These are phyloP conservation scores for Drosophila greeni DNA, from an alignment of 2,888 invertebrate genomes.

Conservation along the genomic window DNA sequence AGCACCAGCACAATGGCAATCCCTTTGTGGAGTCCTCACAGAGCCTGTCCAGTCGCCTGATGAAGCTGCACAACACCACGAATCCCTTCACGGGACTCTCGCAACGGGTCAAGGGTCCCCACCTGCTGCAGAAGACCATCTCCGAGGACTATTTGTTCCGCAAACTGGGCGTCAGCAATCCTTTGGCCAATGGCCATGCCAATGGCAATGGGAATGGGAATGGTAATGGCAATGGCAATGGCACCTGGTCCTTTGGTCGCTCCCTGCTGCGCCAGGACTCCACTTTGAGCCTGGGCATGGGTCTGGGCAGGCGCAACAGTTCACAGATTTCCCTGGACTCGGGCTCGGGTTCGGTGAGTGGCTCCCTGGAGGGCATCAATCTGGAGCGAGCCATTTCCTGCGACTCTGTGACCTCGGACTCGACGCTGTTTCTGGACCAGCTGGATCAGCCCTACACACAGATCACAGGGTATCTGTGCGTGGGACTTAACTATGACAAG, in stretches of 20 bases:
- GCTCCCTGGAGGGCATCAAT: conserved; percentile 75
- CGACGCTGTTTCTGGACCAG: conserved; percentile 85
- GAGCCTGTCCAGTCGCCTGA: conserved; percentile 64
- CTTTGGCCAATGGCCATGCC: conserved; percentile 36
- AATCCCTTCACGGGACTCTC: conserved; percentile 73
- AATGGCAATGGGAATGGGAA: conserved; percentile 35
- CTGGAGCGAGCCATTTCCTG: conserved; percentile 85
- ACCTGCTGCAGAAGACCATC: conserved; percentile 78
- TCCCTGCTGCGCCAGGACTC: conserved; percentile 76
- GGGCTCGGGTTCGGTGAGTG: conserved; percentile 49
- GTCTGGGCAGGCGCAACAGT: conserved; percentile 75
- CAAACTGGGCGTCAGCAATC: conserved; percentile 60
- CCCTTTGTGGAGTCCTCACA: conserved; percentile 59
- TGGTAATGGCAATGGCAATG: conserved; percentile 53
- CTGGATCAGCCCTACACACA: conserved; percentile 85
- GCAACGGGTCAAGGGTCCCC: conserved; percentile 75
- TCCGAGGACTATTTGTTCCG: conserved; percentile 78
- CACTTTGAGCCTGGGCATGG: conserved; percentile 68
- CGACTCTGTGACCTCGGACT: conserved; percentile 89
- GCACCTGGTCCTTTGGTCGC: conserved; percentile 76
- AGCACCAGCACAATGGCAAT: conserved; percentile 54
- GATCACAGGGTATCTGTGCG: conserved; percentile 86
- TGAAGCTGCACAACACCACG: conserved; percentile 65
- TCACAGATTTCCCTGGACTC: conserved; percentile 76
- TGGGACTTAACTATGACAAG: conserved; percentile 89